Evolutionary conservation across 2,888 invertebrate species (phyloP), one percentile per base, ranked within the genome.

Genomic region (Cerastoderma edule): DNA sequence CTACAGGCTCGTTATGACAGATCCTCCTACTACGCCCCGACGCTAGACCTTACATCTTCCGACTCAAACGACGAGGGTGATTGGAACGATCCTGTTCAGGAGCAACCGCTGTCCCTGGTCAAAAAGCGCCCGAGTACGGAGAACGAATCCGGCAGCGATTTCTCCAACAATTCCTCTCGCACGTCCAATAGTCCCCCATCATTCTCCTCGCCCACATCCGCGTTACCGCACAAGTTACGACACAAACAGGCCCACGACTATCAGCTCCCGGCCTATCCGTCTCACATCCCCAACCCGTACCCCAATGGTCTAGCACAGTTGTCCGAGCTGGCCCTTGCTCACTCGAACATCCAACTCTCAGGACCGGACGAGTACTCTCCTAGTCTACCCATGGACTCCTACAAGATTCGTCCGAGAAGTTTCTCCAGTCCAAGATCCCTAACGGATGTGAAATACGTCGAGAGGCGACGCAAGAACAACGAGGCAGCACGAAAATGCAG

Each of bases 401-500:
- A 35, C 50, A 60, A 68, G 13, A 74, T 67, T 46, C 70, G 75
- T 28, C 44, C 80, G 0, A 65, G 69, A 46, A 78, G 82, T 53
- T 67, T 66, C 35, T 77, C 82, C 24, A 79, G 77, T 53, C 78
- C 80, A 8, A 81, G 85, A 66, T 83, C 85, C 33, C 32, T 85
- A 39, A 82, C 70, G 46, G 89, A 88, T 68, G 60, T 87, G 16
- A 91, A 90, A 70, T 93, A 93, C 78, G 86, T 91, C 35, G 94
- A 94, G 75, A 87, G 93, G n/a, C 88, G 93, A 3, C 85, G 91
- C 22, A 82, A 93, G 32, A 93, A 93, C 85, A 94, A 93, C 84
- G 93, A 93, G 83, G 93, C 93, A 6, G 93, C 93, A 3, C 88
- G 93, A 72, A 89, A 93, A 78, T 93, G 93, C 80, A 88, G 93